Conservation (phyloP, 2,888 invertebrate species). For the Ophion ellenae region DNA sequence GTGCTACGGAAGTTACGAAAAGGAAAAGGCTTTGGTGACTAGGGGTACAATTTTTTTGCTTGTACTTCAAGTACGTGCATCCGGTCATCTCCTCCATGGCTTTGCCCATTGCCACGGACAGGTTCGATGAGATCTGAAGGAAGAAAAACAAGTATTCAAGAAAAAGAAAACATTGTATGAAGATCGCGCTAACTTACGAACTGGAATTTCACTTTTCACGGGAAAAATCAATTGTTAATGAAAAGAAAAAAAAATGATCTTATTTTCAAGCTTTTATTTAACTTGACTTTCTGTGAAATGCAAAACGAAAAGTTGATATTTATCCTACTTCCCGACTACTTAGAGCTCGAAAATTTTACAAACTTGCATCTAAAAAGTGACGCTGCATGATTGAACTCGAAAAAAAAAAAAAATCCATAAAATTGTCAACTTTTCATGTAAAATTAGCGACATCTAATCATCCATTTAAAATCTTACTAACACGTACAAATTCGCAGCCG, state of each 20-base stretch:
- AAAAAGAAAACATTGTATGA: background rate
- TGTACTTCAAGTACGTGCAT: slow-evolving; percentile 92
- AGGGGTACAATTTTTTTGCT: slow-evolving; percentile 88
- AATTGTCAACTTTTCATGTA: too few species aligned
- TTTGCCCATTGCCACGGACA: slow-evolving; percentile 95
- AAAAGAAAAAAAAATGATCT: slow-evolving; percentile 17
- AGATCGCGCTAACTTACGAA: background rate
- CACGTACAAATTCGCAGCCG: too few species aligned
- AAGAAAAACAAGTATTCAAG: background rate
- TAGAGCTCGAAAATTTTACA: too few species aligned
- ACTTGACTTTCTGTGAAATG: too few species aligned
- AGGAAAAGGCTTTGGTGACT: slow-evolving; percentile 92
- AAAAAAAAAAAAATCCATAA: too few species aligned
- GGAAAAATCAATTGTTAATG: too few species aligned
- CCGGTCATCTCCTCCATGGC: slow-evolving; percentile 98
- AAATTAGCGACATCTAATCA: too few species aligned
- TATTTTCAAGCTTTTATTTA: background rate
- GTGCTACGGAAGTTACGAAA: slow-evolving; percentile 94
- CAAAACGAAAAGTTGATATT: too few species aligned
- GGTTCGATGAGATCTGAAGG: slow-evolving; percentile 87
- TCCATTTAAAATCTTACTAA: too few species aligned
- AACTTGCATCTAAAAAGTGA: too few species aligned
- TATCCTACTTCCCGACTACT: too few species aligned
- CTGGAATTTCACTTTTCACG: background rate
- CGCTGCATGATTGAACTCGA: too few species aligned